Percentiles rank a stretch among this genome's conserved stretches.
Evolutionary conservation across 2,113 vertebrate genomes (phyloP).

Genomic region (Pholis gunnellus): DNA sequence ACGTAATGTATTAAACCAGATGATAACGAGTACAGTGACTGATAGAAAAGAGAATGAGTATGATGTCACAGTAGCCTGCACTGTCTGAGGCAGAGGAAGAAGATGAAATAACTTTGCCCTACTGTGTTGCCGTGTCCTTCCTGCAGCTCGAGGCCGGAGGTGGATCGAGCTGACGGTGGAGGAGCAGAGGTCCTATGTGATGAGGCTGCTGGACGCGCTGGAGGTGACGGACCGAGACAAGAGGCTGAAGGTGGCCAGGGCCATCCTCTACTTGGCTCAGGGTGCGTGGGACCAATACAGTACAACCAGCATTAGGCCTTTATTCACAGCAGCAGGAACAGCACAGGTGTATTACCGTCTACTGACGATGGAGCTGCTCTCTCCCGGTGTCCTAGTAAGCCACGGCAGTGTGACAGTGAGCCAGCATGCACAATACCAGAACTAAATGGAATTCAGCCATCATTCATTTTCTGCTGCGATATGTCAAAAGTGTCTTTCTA

Average conservation of each 20-base stretch:
- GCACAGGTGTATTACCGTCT: background rate
- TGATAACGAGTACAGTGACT: background rate
- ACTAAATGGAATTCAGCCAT: background rate
- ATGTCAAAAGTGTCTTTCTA: background rate
- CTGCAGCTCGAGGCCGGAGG: conserved; percentile 84
- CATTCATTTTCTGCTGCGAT: background rate
- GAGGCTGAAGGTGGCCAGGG: conserved; percentile 90
- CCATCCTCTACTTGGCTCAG: conserved; percentile 96
- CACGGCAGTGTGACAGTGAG: background rate
- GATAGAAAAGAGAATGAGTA: background rate
- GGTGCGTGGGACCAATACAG: conserved; percentile 78
- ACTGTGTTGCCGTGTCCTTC: background rate
- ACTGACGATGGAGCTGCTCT: background rate
- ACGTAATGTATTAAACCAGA: background rate
- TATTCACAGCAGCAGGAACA: background rate
- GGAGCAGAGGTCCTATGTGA: conserved; percentile 90
- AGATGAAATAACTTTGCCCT: background rate
- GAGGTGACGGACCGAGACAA: conserved; percentile 93
- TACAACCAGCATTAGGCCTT: background rate
- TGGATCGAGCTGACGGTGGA: conserved; percentile 88
- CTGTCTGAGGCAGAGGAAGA: background rate
- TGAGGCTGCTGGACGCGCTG: conserved; percentile 92
- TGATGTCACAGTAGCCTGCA: background rate
- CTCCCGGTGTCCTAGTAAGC: background rate
- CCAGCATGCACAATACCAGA: background rate